Percentiles rank a stretch among this genome's conserved stretches.
phyloP scores from a whole-genome alignment of 2,113 vertebrate species.

The Pseudonaja textilis region DNA sequence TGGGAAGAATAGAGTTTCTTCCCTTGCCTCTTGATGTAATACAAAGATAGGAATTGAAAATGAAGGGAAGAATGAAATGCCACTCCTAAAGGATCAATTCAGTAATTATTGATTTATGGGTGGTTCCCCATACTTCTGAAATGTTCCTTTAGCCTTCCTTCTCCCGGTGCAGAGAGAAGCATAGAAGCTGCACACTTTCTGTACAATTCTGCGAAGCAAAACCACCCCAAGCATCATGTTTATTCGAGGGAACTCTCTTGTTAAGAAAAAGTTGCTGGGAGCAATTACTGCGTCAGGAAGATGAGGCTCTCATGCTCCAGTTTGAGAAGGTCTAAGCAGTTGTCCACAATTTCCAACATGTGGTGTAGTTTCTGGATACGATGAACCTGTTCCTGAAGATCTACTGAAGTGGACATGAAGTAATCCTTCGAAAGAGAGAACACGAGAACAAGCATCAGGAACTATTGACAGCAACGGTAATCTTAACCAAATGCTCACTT shows the following conservation, averaged over 20 bases:
- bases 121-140: background rate
- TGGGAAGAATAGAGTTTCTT: background rate
- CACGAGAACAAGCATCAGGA: conserved; percentile 10
- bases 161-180: background rate
- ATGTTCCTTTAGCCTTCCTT: background rate
- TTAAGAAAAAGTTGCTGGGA: conserved; percentile 15
- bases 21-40: background rate
- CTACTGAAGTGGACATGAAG: conserved; percentile 82
- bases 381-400: conserved; percentile 85
- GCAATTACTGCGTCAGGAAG: conserved; percentile 85
- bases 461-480: background rate
- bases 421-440: conserved; percentile 74
- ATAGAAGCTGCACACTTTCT: background rate
- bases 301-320: conserved; percentile 89
- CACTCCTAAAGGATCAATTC: background rate
- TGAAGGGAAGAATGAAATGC: background rate
- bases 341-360: conserved; percentile 87
- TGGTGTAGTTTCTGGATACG: conserved; percentile 91
- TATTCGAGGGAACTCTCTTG: background rate
- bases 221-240: background rate
- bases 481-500: background rate
- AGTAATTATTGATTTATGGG: background rate
- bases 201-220: background rate
- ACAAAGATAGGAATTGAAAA: background rate
- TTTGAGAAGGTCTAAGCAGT: conserved; percentile 82